Base-by-base conservation (phyloP, 2,797 vertebrate genomes). In the Rhodeus uyekii region DNA sequence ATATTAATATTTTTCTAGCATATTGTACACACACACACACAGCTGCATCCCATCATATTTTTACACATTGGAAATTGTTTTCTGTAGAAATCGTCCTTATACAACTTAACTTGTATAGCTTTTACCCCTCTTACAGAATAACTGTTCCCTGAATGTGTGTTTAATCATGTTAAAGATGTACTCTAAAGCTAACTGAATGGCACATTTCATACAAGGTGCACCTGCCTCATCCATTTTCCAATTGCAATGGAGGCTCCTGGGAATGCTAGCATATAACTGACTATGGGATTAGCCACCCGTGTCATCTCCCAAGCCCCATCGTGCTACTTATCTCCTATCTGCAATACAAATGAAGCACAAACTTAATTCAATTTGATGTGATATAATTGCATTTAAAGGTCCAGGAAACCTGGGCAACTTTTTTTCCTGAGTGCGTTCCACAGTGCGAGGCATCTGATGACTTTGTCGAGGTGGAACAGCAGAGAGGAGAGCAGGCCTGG, bases 261-360 rank as follows among this genome's bases (percentile, higher is more conserved):
- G 73, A 42, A 67, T 77, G 72, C 42, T 65, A 3, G 58, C 84
- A 85, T 48, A 83, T 79, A 85, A 75, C 72, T 44, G 72, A 9
- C 69, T 76, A 36, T 71, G 44, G 44, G 85, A 81, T 90, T 84
- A 84, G 63, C 82, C 85, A 82, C 55, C 76, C 68, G 87, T 86
- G 83, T 86, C 83, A 85, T 83, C 79, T 58, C 65, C 38, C 24
- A 34, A 79, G 84, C 61, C 68, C 76, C 84, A 67, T 78, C 46
- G 64, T 69, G 58, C 58, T 46, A 64, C 75, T 77, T 77, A 72
- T 80, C 78, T 80, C 50, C 53, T 80, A 80, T 80, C 78, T 72
- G 78, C 67, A 80, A 80, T 46, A 80, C 78, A 80, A 80, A 80
- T 72, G 67, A 80, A 80, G 67, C 78, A 48, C 78, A 72, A 80